Conservation (phyloP, 23 tunicate species). For the Ciona savignyi region DNA sequence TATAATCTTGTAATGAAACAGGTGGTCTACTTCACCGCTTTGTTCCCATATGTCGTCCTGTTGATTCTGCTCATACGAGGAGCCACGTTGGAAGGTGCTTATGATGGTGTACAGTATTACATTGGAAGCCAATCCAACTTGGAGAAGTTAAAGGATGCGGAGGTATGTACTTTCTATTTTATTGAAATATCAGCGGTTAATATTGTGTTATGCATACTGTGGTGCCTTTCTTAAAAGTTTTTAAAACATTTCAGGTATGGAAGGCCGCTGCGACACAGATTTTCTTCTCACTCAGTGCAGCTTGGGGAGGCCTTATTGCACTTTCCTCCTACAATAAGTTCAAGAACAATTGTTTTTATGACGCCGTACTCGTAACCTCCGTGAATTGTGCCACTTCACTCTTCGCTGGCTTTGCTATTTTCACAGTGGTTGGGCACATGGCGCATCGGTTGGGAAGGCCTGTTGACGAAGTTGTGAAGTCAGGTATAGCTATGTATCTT, state of each 20-base stretch:
- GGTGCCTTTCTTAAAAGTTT: no score
- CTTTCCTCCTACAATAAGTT: slow-evolving; percentile 88
- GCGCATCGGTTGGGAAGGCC: slow-evolving; percentile 53
- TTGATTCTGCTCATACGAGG: slow-evolving; percentile 73
- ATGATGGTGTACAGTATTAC: slow-evolving; percentile 83
- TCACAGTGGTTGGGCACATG: slow-evolving; percentile 91
- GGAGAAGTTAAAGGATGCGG: slow-evolving; percentile 35
- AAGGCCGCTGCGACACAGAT: slow-evolving; percentile 97
- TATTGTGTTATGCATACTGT: no score
- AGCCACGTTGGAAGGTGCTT: slow-evolving; percentile 79
- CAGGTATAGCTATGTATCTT: no score
- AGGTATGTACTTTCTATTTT: slow-evolving; percentile 18
- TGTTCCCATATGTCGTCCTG: slow-evolving; percentile 85
- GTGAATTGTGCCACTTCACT: slow-evolving; percentile 88
- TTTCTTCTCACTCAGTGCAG: slow-evolving; percentile 90
- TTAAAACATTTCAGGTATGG: slow-evolving; percentile 48
- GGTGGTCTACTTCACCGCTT: slow-evolving; percentile 95
- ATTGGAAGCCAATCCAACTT: slow-evolving; percentile 67
- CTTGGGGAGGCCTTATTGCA: slow-evolving; percentile 95
- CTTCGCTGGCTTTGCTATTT: slow-evolving; percentile 96
- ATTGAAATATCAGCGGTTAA: no score
- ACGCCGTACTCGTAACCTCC: slow-evolving; percentile 54
- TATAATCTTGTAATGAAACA: slow-evolving; percentile 2
- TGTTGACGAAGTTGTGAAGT: slow-evolving; percentile 74
- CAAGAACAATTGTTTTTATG: slow-evolving; percentile 80